A percentile compares a stretch with the other conserved stretches of the same genome.
phyloP scores from a whole-genome alignment of 1,140 invertebrate species.

The Oryzaephilus surinamensis region DNA sequence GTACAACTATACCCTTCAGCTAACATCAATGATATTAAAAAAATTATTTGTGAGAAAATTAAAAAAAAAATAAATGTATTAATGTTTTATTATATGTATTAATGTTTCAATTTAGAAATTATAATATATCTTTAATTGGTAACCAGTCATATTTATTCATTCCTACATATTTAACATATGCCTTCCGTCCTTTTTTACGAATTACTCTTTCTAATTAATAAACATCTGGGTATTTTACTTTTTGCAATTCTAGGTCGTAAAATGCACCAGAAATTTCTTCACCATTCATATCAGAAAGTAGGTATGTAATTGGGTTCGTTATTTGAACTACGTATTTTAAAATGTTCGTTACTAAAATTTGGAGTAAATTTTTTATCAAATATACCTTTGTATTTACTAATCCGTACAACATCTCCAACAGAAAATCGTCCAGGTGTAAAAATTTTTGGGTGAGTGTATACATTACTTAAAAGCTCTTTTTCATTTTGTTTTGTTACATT shows the following conservation, averaged over 20 bases:
- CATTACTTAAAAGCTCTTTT: background rate
- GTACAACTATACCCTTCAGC: no score
- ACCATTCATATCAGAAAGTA: constrained; percentile 11
- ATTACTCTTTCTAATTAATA: constrained; percentile 25
- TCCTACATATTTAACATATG: constrained; percentile 25
- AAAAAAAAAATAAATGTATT: no score
- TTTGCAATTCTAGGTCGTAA: constrained; percentile 25
- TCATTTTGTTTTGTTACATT: background rate
- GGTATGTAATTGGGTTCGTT: constrained; percentile 20
- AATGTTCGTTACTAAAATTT: constrained; percentile 27
- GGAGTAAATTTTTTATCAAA: constrained; percentile 29
- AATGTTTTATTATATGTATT: no score
- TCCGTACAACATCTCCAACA: constrained; percentile 11
- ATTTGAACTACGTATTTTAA: constrained; percentile 20
- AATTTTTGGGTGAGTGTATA: background rate
- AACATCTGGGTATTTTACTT: constrained; percentile 23
- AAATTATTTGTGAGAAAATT: no score
- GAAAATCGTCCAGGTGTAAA: constrained; percentile 1
- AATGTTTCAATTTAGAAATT: no score
- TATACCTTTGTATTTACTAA: constrained; percentile 13
- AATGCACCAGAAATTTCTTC: constrained; percentile 23
- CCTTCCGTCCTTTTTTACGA: background rate
- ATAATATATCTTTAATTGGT: no score
- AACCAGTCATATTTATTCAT: no score
- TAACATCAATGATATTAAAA: no score